A percentile compares a stretch with the other conserved stretches of the same genome.
These are phyloP conservation scores for Tolmerus cingulatus DNA, from an alignment of 2,888 invertebrate species.

Conservation along the genomic window DNA sequence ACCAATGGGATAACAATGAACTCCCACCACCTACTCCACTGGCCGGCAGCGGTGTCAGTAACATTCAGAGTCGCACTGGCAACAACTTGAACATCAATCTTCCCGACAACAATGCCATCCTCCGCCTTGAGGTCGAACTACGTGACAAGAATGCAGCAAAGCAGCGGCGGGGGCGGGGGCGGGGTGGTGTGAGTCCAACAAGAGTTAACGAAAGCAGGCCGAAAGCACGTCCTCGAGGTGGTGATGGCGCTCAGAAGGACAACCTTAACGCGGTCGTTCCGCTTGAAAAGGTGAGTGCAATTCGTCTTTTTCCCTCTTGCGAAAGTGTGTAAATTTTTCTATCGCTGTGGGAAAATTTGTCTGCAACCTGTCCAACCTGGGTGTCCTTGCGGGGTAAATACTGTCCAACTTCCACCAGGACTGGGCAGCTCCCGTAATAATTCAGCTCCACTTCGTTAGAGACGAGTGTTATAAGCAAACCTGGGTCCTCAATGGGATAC, in stretches of 20 bases:
- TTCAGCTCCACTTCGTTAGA: slow-evolving; percentile 2
- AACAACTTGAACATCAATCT: slow-evolving; percentile 64
- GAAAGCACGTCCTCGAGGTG: slow-evolving; percentile 58
- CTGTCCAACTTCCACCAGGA: neutral
- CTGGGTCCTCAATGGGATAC: neutral
- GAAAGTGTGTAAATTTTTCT: slow-evolving; percentile 1
- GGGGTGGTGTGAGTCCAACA: slow-evolving; percentile 61
- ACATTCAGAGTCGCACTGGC: slow-evolving; percentile 43
- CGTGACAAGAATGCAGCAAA: slow-evolving; percentile 64
- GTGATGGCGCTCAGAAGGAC: slow-evolving; percentile 54
- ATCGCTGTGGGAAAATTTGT: slow-evolving; percentile 5
- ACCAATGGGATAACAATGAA: slow-evolving; percentile 46
- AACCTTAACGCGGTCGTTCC: slow-evolving; percentile 69
- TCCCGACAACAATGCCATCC: slow-evolving; percentile 62
- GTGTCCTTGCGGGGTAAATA: neutral
- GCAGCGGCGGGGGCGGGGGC: slow-evolving; percentile 60
- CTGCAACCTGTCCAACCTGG: neutral
- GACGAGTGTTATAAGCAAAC: neutral
- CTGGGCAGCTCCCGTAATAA: neutral
- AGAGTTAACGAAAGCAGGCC: slow-evolving; percentile 46
- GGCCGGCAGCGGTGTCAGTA: neutral
- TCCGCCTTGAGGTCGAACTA: slow-evolving; percentile 64
- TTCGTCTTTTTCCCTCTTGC: neutral
- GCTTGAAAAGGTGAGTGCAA: slow-evolving; percentile 68
- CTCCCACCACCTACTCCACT: slow-evolving; percentile 19